phyloP scores from a whole-genome alignment of 2,797 vertebrate genomes.

The Forpus xanthops region DNA sequence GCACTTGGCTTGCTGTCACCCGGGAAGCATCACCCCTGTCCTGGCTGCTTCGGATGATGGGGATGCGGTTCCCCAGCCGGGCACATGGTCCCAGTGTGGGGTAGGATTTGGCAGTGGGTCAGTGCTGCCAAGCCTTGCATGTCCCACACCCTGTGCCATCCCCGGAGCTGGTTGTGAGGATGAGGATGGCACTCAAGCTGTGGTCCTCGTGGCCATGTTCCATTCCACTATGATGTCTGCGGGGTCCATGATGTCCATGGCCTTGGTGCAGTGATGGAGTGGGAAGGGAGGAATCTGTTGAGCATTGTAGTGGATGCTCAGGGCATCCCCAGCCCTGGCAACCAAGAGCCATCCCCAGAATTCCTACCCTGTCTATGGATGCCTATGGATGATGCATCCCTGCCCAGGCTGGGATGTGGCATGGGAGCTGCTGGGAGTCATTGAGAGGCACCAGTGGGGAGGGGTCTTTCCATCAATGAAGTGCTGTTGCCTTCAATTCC shows the following conservation, averaged over 20 bases:
- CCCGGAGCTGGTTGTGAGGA: not conserved
- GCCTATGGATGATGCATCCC: not conserved
- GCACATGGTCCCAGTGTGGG: rapidly evolving
- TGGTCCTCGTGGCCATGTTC: not conserved
- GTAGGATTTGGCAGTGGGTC: not conserved
- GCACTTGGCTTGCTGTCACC: not conserved
- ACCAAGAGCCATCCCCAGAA: not conserved
- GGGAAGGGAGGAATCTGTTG: not conserved
- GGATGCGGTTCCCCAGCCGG: not conserved
- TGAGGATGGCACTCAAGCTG: rapidly evolving
- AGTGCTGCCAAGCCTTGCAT: not conserved
- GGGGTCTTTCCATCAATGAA: not conserved
- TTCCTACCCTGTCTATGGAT: not conserved
- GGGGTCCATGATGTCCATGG: too few species aligned
- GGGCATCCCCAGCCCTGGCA: not conserved
- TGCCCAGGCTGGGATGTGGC: not conserved
- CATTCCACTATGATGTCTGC: not conserved
- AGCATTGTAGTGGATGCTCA: not conserved
- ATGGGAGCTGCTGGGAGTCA: not conserved
- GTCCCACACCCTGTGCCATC: not conserved
- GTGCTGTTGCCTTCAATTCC: not conserved
- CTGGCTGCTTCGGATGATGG: rapidly evolving
- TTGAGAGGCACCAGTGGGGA: not conserved
- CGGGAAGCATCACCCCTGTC: rapidly evolving
- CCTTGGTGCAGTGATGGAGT: not conserved